Evolutionary conservation across 2,113 vertebrate species (phyloP), one percentile per base, ranked within the genome.

Genomic region (Clarias magur): DNA sequence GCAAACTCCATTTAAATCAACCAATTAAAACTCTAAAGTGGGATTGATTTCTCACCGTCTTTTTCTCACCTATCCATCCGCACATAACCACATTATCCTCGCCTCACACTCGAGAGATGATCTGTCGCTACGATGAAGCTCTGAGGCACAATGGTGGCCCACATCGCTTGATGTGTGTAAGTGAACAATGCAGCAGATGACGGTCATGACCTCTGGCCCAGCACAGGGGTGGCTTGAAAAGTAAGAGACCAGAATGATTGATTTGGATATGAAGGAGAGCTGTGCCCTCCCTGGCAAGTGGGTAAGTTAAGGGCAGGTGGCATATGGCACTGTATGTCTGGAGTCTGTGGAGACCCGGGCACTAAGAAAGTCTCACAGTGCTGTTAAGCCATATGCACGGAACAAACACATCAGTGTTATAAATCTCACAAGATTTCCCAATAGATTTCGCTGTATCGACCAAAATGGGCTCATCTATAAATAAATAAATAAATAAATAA

Each of bases 1-100:
- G 25, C 80, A 78, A 85, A 85, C 85, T 82, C 85, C 54, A 85
- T 86, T 85, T 72, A 88, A 90, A 90, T 86, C 88, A 86, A 88
- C 30, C 88, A 60, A 87, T 90, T 86, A 90, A 90, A 89, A 89
- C 68, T 82, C 30, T 62, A 84, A 86, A 88, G 82, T 82, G 83
- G 80, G 86, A 86, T 84, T 86, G 89, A 87, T 89, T 90, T 91
- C 87, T 76, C 68, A 72, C 70, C 16, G 25, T 80, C 85, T 80
- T 30, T 53, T 25, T 48, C 42, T 73, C 78, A 62, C 30, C 38
- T 54, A 21, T 80, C 84, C 79, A 82, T 89, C 85, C 85, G 67
- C n/a, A 30, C 84, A 73, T 86, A 84, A 88, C 76, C 8, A 13
- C 19, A 78, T 86, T 86, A 86, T 86, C 73, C 57, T 72, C 68